These are phyloP conservation scores for Scaptomyza graminum DNA, from an alignment of 1,140 invertebrate species.

Conservation along the genomic window DNA sequence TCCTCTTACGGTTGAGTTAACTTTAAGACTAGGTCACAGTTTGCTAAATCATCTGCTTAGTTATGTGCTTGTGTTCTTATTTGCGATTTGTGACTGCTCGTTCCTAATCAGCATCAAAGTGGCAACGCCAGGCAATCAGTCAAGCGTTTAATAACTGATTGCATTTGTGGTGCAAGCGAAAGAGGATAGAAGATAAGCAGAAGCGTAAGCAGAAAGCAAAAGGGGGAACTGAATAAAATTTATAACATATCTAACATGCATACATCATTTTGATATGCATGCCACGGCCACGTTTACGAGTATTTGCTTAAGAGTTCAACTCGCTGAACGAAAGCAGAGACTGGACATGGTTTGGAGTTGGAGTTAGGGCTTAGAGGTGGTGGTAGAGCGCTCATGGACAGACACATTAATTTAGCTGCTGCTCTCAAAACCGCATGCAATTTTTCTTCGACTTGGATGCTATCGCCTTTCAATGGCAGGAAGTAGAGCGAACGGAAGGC, in stretches of 20 bases:
- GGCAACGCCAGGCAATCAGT: constrained; percentile 48
- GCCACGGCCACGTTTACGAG: constrained; percentile 66
- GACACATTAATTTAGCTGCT: constrained; percentile 79
- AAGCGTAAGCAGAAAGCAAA: constrained; percentile 24
- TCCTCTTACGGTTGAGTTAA: too few relatives aligned
- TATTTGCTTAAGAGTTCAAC: constrained; percentile 70
- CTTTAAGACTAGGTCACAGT: too few relatives aligned
- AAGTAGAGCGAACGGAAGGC: constrained; percentile 27
- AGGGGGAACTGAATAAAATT: constrained; percentile 61
- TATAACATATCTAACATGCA: constrained; percentile 80
- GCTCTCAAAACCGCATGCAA: constrained; percentile 76
- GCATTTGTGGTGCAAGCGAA: constrained; percentile 37
- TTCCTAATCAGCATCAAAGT: constrained; percentile 39
- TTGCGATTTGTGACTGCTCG: constrained; percentile 13
- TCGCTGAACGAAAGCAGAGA: constrained; percentile 1
- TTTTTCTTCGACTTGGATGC: constrained; percentile 68
- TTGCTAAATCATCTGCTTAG: too few relatives aligned
- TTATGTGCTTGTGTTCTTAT: background rate
- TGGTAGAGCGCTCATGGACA: constrained; percentile 50
- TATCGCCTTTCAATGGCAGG: constrained; percentile 72
- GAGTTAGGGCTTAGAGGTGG: background rate
- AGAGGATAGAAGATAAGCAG: constrained; percentile 16
- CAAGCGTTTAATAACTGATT: constrained; percentile 64
- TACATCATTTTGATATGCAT: constrained; percentile 78
- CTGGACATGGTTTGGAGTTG: constrained; percentile 3